Percentiles rank a stretch among this genome's conserved stretches.
Conservation (phyloP, 2,888 invertebrate genomes). For the Alitta virens region DNA sequence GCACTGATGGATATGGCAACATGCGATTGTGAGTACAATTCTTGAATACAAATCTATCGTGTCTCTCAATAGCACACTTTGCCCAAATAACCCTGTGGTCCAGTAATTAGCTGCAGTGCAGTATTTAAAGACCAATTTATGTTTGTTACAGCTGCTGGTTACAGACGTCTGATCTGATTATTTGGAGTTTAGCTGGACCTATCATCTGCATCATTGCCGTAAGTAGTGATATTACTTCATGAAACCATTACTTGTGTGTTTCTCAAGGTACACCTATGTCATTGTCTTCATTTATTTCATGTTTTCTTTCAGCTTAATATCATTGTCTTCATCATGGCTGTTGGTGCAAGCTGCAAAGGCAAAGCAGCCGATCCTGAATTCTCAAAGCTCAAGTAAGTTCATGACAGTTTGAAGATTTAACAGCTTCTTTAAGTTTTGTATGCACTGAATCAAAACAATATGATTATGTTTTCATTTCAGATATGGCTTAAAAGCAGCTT, state of each 20-base stretch:
- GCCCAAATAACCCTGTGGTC: no score
- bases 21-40: conserved; percentile 77
- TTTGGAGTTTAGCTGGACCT: conserved; percentile 94
- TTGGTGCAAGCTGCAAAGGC: conserved; percentile 85
- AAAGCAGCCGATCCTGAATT: conserved; percentile 81
- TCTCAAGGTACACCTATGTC: no score
- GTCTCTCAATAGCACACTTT: no score
- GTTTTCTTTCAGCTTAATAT: conserved; percentile 63
- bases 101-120: no score
- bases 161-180: conserved; percentile 85
- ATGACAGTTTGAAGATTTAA: conserved; percentile 16
- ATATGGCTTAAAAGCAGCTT: conserved; percentile 81
- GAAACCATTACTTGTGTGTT: no score
- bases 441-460: no score
- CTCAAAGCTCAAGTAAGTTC: conserved; percentile 12
- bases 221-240: no score
- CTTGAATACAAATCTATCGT: neutral
- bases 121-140: conserved; percentile 14
- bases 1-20: conserved; percentile 93
- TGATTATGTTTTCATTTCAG: conserved; percentile 56
- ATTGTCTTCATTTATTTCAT: neutral
- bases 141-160: conserved; percentile 81
- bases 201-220: conserved; percentile 75
- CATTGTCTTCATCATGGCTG: conserved; percentile 77
- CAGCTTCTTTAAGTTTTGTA: no score